Evolutionary conservation across 2,888 invertebrate genomes (phyloP).

Genomic region (Pristionchus japonicus): DNA sequence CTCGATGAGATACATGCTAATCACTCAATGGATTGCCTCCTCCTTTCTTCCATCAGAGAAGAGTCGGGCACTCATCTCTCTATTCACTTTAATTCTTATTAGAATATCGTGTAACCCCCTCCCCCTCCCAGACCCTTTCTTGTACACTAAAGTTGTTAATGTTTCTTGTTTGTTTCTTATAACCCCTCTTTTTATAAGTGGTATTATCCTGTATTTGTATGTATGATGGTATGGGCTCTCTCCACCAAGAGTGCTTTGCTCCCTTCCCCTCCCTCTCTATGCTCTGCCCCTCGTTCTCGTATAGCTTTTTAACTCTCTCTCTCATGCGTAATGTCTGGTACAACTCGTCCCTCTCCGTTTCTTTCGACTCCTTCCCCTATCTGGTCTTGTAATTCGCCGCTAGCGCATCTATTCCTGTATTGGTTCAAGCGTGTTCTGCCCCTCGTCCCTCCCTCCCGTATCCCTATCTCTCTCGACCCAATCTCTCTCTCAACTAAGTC

Average conservation of each 20-base stretch:
- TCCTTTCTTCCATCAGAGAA: neutral
- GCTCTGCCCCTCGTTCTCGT: neutral
- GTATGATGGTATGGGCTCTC: neutral
- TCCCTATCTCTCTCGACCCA: neutral
- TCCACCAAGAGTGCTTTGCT: neutral
- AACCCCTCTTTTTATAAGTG: neutral
- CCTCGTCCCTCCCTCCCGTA: neutral
- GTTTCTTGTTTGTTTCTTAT: slow-evolving; percentile 35
- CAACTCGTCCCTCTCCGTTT: neutral
- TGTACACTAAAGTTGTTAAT: slow-evolving; percentile 23
- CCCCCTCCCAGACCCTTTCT: neutral
- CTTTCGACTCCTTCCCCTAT: slow-evolving; percentile 19
- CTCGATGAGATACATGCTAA: neutral
- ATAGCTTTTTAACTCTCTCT: neutral
- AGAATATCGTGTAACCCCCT: slow-evolving; percentile 18
- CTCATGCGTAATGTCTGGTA: slow-evolving; percentile 22
- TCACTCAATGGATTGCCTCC: slow-evolving; percentile 6
- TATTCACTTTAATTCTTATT: slow-evolving; percentile 34
- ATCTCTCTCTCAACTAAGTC: slow-evolving; percentile 22
- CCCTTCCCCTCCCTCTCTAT: neutral
- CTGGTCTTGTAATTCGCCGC: slow-evolving; percentile 37
- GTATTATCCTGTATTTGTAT: slow-evolving; percentile 32
- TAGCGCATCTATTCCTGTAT: slow-evolving; percentile 14
- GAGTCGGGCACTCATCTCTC: neutral
- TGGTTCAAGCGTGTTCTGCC: neutral